Evolutionary conservation across 2,888 invertebrate genomes (phyloP).

Genomic region (Cryptus viduatorius): DNA sequence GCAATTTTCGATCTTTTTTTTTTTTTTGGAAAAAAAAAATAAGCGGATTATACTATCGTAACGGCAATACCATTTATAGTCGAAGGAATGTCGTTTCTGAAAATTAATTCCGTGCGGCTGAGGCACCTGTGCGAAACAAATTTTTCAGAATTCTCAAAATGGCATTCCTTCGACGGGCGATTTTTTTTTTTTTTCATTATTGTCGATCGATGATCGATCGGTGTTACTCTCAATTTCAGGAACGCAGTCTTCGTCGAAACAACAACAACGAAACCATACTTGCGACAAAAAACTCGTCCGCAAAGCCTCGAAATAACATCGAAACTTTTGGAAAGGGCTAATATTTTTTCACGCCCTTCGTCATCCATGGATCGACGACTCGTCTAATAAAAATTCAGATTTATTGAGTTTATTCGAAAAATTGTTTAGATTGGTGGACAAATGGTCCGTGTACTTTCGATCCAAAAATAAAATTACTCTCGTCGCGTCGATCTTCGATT

Average conservation of each 20-base stretch:
- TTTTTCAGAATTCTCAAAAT: too few relatives aligned
- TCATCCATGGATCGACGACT: not conserved
- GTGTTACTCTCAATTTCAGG: not conserved
- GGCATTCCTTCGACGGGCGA: too few relatives aligned
- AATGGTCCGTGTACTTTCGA: not conserved
- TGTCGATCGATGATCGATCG: too few relatives aligned
- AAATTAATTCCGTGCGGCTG: too few relatives aligned
- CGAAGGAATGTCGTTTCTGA: too few relatives aligned
- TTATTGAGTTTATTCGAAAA: not conserved
- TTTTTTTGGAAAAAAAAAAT: too few relatives aligned
- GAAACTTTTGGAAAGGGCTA: not conserved
- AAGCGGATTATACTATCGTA: too few relatives aligned
- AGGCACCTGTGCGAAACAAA: too few relatives aligned
- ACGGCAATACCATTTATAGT: too few relatives aligned
- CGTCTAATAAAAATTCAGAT: not conserved
- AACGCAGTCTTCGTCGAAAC: not conserved
- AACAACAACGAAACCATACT: not conserved
- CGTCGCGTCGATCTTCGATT: not conserved
- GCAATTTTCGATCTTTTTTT: too few relatives aligned
- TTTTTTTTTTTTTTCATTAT: too few relatives aligned
- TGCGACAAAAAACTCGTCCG: not conserved
- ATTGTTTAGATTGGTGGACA: not conserved
- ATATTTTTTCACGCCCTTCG: not conserved
- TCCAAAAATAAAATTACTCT: slow-evolving; percentile 7
- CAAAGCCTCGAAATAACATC: slow-evolving; percentile 3